phyloP scores from a whole-genome alignment of 1,140 invertebrate species.

The Drosophila parvula region DNA sequence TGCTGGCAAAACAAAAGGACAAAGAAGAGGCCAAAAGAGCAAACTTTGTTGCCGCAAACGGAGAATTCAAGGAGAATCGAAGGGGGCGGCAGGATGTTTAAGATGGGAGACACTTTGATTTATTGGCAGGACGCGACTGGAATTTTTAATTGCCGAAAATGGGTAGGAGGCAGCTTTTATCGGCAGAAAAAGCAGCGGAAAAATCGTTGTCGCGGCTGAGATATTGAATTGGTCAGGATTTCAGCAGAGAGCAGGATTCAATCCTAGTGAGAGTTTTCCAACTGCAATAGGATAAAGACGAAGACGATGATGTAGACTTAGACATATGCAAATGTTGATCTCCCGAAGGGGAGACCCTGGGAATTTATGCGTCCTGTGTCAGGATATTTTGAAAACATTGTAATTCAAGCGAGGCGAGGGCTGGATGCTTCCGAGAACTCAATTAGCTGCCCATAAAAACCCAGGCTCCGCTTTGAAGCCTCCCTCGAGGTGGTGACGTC shows the following conservation, averaged over 20 bases:
- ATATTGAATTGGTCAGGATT: conserved; percentile 69
- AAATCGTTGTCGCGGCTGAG: conserved; percentile 47
- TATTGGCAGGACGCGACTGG: conserved; percentile 73
- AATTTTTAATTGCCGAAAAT: conserved; percentile 70
- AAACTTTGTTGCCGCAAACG: conserved; percentile 58
- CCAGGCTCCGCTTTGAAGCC: conserved; percentile 2
- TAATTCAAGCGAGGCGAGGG: conserved; percentile 67
- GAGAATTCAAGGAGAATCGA: background rate
- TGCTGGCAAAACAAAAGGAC: conserved; percentile 43
- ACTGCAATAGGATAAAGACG: background rate
- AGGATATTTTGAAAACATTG: conserved; percentile 80
- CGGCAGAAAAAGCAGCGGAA: background rate
- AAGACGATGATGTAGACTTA: background rate
- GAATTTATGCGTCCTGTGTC: conserved; percentile 80
- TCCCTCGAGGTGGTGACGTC: conserved; percentile 25
- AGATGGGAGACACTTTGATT: conserved; percentile 76
- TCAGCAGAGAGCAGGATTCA: background rate
- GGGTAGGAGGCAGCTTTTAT: background rate
- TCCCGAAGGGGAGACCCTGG: conserved; percentile 3
- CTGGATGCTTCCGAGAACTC: conserved; percentile 70
- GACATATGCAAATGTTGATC: conserved; percentile 53
- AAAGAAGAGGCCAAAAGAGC: conserved; percentile 30
- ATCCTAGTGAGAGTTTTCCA: conserved; percentile 1
- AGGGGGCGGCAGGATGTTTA: conserved; percentile 17
- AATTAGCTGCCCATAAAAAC: conserved; percentile 77